phyloP scores from a whole-genome alignment of 2,797 vertebrate genomes.

The Pristis pectinata region DNA sequence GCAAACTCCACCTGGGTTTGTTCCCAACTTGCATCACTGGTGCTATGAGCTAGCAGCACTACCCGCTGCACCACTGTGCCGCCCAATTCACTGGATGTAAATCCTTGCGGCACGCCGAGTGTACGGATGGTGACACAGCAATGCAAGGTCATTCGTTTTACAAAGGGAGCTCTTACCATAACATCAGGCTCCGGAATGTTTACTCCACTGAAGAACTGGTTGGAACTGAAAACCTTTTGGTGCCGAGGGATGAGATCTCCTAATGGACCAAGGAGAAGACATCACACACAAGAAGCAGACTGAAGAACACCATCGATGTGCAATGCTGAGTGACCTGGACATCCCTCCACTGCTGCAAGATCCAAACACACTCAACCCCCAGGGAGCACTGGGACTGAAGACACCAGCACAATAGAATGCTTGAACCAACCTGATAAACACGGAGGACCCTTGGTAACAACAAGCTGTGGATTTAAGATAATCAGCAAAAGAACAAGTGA shows the following conservation, averaged over 20 bases:
- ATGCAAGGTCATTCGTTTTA: neutral
- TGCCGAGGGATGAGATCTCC: conserved; percentile 89
- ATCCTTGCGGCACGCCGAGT: neutral
- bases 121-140: neutral
- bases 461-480: too few species aligned
- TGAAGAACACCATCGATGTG: neutral
- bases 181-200: conserved; percentile 82
- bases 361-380: neutral
- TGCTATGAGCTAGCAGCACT: too few species aligned
- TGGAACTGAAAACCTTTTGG: conserved; percentile 88
- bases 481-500: too few species aligned
- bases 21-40: too few species aligned
- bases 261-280: conserved; percentile 46
- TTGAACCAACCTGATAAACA: neutral
- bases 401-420: neutral
- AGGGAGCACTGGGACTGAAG: neutral
- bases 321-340: neutral
- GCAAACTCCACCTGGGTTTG: too few species aligned
- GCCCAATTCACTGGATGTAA: neutral
- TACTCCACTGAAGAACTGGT: conserved; percentile 93
- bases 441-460: neutral
- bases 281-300: neutral
- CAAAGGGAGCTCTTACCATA: conserved; percentile 63
- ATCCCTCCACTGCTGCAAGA: too few species aligned
- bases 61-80: too few species aligned